Evolutionary conservation across 1,140 invertebrate species (phyloP).

Genomic region (Papilio polytes): DNA sequence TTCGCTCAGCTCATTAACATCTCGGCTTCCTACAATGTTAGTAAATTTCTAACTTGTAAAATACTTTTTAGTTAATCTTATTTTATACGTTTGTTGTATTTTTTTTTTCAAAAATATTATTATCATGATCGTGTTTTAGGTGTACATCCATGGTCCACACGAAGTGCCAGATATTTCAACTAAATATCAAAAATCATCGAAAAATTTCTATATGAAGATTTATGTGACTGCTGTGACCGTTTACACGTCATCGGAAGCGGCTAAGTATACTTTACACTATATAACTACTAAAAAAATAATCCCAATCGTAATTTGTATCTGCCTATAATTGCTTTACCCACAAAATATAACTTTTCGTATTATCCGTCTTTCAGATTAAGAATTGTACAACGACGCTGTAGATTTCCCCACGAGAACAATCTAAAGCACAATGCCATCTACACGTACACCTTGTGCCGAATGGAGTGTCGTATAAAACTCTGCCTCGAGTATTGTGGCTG

Average conservation of each 20-base stretch:
- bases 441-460: constrained; percentile 86
- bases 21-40: constrained; percentile 85
- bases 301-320: no score
- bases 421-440: constrained; percentile 86
- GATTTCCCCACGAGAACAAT: constrained; percentile 86
- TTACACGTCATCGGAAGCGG: constrained; percentile 76
- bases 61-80: constrained; percentile 44
- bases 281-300: no score
- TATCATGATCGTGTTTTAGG: constrained; percentile 57
- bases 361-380: constrained; percentile 76
- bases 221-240: constrained; percentile 79
- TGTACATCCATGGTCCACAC: constrained; percentile 84
- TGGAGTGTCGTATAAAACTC: constrained; percentile 86
- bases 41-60: constrained; percentile 35
- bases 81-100: not conserved
- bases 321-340: no score
- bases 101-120: not conserved
- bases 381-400: constrained; percentile 86
- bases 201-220: constrained; percentile 79
- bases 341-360: not conserved
- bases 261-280: no score
- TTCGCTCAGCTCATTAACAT: constrained; percentile 89
- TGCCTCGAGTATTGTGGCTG: constrained; percentile 85
- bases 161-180: constrained; percentile 85
- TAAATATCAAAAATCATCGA: constrained; percentile 79